Conservation (phyloP, 1,140 invertebrate genomes). For the Formica exsecta region DNA sequence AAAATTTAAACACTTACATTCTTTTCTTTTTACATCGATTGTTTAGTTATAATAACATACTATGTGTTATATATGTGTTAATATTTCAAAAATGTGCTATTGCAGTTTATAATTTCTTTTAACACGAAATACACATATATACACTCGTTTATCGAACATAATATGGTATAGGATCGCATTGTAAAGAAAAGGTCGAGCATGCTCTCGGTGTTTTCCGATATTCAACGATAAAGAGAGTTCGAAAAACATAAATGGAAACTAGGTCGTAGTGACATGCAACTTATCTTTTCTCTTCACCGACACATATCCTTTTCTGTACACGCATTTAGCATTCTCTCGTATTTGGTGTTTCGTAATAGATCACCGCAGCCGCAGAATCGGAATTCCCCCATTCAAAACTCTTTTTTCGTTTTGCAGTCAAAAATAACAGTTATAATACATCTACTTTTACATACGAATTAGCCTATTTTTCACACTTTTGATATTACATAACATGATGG, state of each 20-base stretch:
- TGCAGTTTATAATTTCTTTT: background rate
- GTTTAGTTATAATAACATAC: background rate
- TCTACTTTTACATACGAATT: background rate
- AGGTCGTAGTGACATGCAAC: conserved; percentile 25
- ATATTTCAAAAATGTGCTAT: background rate
- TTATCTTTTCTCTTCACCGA: conserved; percentile 19
- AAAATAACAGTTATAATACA: conserved; percentile 21
- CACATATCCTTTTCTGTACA: background rate
- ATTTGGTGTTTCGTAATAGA: conserved; percentile 28
- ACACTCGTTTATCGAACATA: background rate
- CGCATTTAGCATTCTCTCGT: background rate
- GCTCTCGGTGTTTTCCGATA: conserved; percentile 25
- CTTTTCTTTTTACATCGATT: background rate
- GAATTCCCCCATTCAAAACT: conserved; percentile 19
- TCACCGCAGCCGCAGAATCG: conserved; percentile 8
- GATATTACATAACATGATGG: background rate
- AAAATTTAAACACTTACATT: conserved; percentile 1
- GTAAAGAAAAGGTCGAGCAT: conserved; percentile 1
- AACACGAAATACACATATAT: background rate
- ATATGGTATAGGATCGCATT: background rate
- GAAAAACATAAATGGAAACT: conserved; percentile 50
- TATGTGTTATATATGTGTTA: background rate
- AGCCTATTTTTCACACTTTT: conserved; percentile 7
- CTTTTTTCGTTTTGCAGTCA: background rate
- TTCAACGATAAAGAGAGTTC: conserved; percentile 30